A percentile compares a stretch with the other conserved stretches of the same genome.
Evolutionary conservation across 2,113 vertebrate genomes (phyloP).

Genomic region (Alligator sinensis): DNA sequence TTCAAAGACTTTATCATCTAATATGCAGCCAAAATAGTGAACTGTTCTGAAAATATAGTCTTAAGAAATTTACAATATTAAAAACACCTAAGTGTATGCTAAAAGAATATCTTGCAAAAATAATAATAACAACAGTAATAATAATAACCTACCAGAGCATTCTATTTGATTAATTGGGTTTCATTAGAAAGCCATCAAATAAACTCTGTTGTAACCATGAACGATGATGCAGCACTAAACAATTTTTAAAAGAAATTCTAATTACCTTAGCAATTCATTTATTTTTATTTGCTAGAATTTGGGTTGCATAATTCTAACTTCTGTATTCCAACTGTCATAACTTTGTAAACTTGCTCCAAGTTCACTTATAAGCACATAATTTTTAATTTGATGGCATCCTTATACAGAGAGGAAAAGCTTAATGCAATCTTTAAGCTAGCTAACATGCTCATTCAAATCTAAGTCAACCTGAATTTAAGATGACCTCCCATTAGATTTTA

Average conservation of each 20-base stretch:
- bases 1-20: not conserved
- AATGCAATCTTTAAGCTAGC: constrained; percentile 56
- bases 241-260: constrained; percentile 55
- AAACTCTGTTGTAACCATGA: constrained; percentile 38
- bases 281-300: constrained; percentile 57
- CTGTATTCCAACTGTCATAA: constrained; percentile 50
- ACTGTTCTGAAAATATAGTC: not conserved
- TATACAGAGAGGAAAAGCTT: constrained; percentile 49
- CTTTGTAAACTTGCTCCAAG: constrained; percentile 39
- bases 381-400: constrained; percentile 66
- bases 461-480: too few relatives aligned
- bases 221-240: constrained; percentile 44
- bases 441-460: not conserved
- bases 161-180: constrained; percentile 56
- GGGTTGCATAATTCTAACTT: constrained; percentile 50
- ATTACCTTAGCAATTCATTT: constrained; percentile 58
- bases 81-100: not conserved
- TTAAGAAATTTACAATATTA: too few relatives aligned
- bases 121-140: constrained; percentile 18
- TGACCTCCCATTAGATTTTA: too few relatives aligned
- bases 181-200: constrained; percentile 60
- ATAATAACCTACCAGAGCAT: constrained; percentile 45
- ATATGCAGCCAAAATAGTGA: not conserved
- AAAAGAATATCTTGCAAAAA: too few relatives aligned
- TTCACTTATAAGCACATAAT: constrained; percentile 54